Percentiles rank a stretch among this genome's conserved stretches.
Conservation (phyloP, 2,113 vertebrate genomes). For the Anolis sagrei region DNA sequence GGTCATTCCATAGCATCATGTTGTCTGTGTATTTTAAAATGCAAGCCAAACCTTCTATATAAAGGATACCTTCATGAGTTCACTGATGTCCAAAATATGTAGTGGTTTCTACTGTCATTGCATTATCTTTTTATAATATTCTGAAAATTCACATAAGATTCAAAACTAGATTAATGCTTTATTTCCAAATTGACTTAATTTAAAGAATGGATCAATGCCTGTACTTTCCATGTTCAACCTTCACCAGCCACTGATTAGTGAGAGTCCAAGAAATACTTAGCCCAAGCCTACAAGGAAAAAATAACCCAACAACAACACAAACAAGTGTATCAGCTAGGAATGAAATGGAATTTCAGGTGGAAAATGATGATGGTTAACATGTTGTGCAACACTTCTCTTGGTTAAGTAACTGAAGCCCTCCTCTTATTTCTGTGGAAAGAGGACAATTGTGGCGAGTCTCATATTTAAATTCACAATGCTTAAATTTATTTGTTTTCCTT, state of each 20-base stretch:
- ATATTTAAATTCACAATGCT: too few relatives aligned
- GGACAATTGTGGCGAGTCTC: background rate
- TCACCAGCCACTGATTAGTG: background rate
- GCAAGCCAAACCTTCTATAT: too few relatives aligned
- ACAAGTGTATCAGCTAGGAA: too few relatives aligned
- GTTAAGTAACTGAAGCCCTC: too few relatives aligned
- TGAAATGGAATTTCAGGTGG: background rate
- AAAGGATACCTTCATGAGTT: too few relatives aligned
- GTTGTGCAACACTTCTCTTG: background rate
- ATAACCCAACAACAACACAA: too few relatives aligned
- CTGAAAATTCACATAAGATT: background rate
- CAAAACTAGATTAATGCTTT: background rate
- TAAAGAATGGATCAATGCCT: background rate
- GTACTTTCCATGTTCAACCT: background rate
- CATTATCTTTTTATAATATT: background rate
- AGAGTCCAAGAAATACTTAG: background rate
- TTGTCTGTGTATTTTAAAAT: too few relatives aligned
- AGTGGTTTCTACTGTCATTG: too few relatives aligned
- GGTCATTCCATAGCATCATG: background rate
- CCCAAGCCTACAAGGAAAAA: background rate
- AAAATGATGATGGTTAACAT: too few relatives aligned
- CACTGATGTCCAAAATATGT: too few relatives aligned
- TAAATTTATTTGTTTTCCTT: too few relatives aligned
- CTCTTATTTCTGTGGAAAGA: background rate
- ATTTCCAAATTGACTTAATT: background rate